Conservation (phyloP, 2,888 invertebrate genomes). For the Crossocerus cetratus region DNA sequence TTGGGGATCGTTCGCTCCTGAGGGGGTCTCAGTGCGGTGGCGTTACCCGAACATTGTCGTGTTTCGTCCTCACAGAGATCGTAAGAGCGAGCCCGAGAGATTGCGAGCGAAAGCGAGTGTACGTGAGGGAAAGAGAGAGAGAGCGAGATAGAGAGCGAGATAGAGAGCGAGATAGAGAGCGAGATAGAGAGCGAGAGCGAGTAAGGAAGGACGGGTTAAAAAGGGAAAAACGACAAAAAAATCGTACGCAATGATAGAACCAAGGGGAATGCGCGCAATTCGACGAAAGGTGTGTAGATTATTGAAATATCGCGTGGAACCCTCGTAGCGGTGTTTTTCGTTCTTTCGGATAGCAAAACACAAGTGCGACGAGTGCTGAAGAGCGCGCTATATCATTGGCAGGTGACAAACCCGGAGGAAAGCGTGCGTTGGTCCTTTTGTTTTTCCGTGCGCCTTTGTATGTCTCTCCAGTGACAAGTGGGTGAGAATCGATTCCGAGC, state of each 20-base stretch:
- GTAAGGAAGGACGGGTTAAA: constrained; percentile 1
- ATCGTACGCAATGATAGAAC: constrained; percentile 6
- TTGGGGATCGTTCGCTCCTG: neutral
- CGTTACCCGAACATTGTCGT: constrained; percentile 11
- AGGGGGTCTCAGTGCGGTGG: constrained; percentile 6
- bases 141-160: constrained; percentile 4
- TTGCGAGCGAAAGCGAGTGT: neutral
- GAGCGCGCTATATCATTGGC: constrained; percentile 15
- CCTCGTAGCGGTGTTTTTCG: neutral
- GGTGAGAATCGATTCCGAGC: too few relatives aligned
- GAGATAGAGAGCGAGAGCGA: constrained; percentile 17
- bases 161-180: neutral
- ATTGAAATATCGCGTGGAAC: constrained; percentile 15
- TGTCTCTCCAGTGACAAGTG: too few relatives aligned
- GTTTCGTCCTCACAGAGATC: neutral
- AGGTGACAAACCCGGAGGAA: neutral
- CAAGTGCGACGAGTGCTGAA: constrained; percentile 26
- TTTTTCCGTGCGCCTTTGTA: constrained; percentile 17
- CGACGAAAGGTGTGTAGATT: neutral
- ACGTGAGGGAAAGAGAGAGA: neutral
- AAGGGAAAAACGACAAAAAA: constrained; percentile 28
- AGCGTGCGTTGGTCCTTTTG: neutral
- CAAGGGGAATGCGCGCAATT: constrained; percentile 12
- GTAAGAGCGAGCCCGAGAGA: constrained; percentile 9
- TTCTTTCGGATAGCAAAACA: constrained; percentile 19